These are phyloP conservation scores for Sesamia inferens DNA, from an alignment of 2,888 invertebrate species.

Conservation along the genomic window DNA sequence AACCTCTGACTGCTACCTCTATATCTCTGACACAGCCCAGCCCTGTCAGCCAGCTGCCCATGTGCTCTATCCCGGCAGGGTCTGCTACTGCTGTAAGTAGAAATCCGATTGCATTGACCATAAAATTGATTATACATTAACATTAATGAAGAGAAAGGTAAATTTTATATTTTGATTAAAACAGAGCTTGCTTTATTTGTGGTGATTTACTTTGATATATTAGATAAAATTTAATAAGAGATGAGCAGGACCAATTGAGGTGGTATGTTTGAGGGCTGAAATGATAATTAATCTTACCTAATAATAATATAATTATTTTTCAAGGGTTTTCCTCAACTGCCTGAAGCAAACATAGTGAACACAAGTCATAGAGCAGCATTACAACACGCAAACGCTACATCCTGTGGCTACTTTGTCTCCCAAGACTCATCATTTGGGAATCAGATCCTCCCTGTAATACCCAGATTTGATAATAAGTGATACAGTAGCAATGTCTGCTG, in stretches of 20 bases:
- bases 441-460: slow-evolving; percentile 97
- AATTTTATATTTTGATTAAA: not conserved
- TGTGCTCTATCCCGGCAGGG: slow-evolving; percentile 90
- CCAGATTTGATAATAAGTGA: slow-evolving; percentile 93
- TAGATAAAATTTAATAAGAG: not conserved
- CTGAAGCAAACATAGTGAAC: slow-evolving; percentile 90
- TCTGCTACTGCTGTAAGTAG: slow-evolving; percentile 88
- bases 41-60: slow-evolving; percentile 88
- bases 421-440: slow-evolving; percentile 99
- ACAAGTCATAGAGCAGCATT: slow-evolving; percentile 92
- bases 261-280: not conserved
- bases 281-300: too few species aligned
- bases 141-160: not conserved
- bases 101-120: not conserved
- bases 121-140: not conserved
- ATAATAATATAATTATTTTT: slow-evolving; percentile 46
- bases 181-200: not conserved
- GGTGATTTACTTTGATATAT: too few species aligned
- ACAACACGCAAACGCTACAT: slow-evolving; percentile 94
- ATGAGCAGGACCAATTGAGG: not conserved
- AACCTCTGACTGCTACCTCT: slow-evolving; percentile 84
- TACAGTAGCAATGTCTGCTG: slow-evolving; percentile 89
- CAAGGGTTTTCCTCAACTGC: slow-evolving; percentile 88
- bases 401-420: slow-evolving; percentile 97
- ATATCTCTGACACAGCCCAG: slow-evolving; percentile 85